These are phyloP conservation scores for Parochlus steinenii DNA, from an alignment of 2,888 invertebrate genomes.

Conservation along the genomic window DNA sequence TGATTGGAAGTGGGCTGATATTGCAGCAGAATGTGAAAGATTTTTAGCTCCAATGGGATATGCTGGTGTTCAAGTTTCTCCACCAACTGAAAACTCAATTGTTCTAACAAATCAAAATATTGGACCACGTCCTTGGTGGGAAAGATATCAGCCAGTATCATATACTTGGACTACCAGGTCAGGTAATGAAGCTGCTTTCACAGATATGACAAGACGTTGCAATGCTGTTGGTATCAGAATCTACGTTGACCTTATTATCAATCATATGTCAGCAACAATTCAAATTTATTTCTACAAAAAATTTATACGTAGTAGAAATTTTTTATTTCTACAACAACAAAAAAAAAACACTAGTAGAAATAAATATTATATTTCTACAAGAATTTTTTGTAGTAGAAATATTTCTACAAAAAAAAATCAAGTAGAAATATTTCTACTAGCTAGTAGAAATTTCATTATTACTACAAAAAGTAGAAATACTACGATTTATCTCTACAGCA, in stretches of 20 bases:
- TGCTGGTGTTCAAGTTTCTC: slow-evolving; percentile 46
- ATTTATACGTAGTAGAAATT: too few species aligned
- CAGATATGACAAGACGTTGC: slow-evolving; percentile 61
- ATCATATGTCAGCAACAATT: slow-evolving; percentile 67
- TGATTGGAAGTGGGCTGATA: slow-evolving; percentile 54
- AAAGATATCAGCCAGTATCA: slow-evolving; percentile 75
- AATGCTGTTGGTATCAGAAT: slow-evolving; percentile 66
- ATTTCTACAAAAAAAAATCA: too few species aligned
- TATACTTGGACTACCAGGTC: slow-evolving; percentile 59
- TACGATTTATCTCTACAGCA: too few species aligned
- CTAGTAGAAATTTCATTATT: too few species aligned
- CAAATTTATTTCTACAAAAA: too few species aligned
- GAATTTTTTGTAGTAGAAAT: too few species aligned
- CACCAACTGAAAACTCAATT: slow-evolving; percentile 14
- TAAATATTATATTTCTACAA: too few species aligned
- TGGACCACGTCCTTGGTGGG: slow-evolving; percentile 60
- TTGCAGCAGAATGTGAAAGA: slow-evolving; percentile 47
- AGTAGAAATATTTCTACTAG: too few species aligned
- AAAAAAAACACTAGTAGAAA: too few species aligned
- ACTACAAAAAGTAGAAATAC: too few species aligned
- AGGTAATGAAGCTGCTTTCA: slow-evolving; percentile 55
- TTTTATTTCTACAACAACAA: too few species aligned
- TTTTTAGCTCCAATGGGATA: slow-evolving; percentile 45
- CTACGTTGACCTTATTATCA: slow-evolving; percentile 74
- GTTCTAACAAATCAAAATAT: slow-evolving; percentile 8